Evolutionary conservation across 2,797 vertebrate species (phyloP).

Genomic region (Fratercula arctica): DNA sequence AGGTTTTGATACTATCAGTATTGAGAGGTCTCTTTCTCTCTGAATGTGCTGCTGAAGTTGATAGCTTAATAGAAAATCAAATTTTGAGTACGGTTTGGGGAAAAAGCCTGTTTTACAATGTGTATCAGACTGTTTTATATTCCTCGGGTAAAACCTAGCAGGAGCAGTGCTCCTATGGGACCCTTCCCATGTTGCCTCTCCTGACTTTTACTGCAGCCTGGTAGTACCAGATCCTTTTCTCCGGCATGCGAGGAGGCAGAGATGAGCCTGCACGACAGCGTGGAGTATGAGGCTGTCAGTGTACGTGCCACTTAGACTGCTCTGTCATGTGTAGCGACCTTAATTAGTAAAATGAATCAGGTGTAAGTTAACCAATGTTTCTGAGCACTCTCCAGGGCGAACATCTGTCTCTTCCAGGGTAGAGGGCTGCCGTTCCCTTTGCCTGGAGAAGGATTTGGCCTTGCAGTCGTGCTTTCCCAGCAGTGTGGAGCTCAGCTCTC

Average conservation of each 20-base stretch:
- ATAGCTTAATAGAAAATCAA: neutral
- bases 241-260: accelerated
- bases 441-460: neutral
- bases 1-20: neutral
- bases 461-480: neutral
- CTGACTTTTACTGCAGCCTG: neutral
- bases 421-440: neutral
- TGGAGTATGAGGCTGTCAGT: neutral
- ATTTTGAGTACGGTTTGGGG: neutral
- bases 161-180: neutral
- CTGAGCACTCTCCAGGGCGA: neutral
- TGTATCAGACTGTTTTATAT: neutral
- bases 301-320: neutral
- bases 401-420: neutral
- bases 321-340: neutral
- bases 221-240: neutral
- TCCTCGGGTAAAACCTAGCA: neutral
- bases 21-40: neutral
- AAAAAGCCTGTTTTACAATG: neutral
- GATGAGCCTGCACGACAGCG: accelerated
- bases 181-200: neutral
- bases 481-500: neutral
- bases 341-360: neutral
- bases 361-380: neutral
- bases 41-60: neutral